Evolutionary conservation across 92 coral and sea anemone species (phyloP).

Genomic region (Plumapathes pennacea): DNA sequence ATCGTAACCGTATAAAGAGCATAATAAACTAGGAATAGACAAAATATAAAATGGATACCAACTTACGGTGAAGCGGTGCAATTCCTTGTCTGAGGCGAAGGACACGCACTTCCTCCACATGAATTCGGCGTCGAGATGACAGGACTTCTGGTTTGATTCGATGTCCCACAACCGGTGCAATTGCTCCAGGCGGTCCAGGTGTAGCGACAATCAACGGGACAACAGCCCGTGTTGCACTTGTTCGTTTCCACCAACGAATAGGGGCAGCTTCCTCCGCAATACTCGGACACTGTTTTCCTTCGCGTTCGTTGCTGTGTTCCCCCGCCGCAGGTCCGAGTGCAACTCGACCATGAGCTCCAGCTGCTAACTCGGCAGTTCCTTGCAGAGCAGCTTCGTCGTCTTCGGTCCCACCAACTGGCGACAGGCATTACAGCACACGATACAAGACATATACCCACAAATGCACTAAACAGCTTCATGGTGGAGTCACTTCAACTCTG

Average conservation of each 20-base stretch:
- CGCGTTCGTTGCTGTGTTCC: neutral
- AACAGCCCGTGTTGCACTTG: constrained; percentile 20
- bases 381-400: neutral
- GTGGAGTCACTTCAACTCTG: too few species aligned
- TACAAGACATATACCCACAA: too few species aligned
- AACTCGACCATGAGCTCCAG: too few species aligned
- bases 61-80: constrained; percentile 79
- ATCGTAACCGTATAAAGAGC: too few species aligned
- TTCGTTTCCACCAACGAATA: neutral
- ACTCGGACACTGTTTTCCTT: neutral
- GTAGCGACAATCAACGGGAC: constrained; percentile 48
- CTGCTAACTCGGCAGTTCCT: neutral
- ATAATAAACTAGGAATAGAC: too few species aligned
- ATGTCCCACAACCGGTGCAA: constrained; percentile 64
- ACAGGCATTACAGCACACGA: too few species aligned
- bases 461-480: too few species aligned
- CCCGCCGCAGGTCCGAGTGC: constrained; percentile 34
- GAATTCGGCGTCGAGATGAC: constrained; percentile 8
- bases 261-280: constrained; percentile 31
- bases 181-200: constrained; percentile 59
- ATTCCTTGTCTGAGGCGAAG: constrained; percentile 27
- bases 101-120: constrained; percentile 68
- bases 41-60: too few species aligned
- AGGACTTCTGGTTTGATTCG: constrained; percentile 49
- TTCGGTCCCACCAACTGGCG: too few species aligned